A percentile compares a stretch with the other conserved stretches of the same genome.
These are phyloP conservation scores for Rhyacophila brunnea DNA, from an alignment of 1,140 invertebrate species.

Conservation along the genomic window DNA sequence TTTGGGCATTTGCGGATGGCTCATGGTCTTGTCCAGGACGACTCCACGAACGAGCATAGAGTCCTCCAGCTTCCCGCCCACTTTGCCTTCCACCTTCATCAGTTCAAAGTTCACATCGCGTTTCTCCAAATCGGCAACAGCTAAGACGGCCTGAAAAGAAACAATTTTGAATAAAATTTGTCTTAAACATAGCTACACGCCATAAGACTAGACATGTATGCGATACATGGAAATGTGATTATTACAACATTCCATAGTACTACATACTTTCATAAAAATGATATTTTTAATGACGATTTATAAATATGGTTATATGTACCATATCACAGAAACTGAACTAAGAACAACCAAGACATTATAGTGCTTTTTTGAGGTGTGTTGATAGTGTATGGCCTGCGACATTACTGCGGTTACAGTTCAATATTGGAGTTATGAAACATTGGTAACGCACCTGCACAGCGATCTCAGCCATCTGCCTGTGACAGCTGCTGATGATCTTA, in stretches of 20 bases:
- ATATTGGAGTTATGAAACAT: not conserved
- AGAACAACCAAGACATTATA: too few species aligned
- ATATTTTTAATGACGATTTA: too few species aligned
- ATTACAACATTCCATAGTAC: too few species aligned
- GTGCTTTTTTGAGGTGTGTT: too few species aligned
- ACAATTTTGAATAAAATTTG: too few species aligned
- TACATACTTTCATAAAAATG: too few species aligned
- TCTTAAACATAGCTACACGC: not conserved
- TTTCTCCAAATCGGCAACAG: slow-evolving; percentile 91
- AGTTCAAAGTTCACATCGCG: slow-evolving; percentile 99
- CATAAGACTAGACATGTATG: not conserved
- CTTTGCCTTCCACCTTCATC: slow-evolving; percentile 98
- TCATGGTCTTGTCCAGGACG: slow-evolving; percentile 98
- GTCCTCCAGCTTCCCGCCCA: slow-evolving; percentile 96
- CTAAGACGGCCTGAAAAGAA: slow-evolving; percentile 83
- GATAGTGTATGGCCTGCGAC: too few species aligned
- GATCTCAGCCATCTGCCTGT: slow-evolving; percentile 97
- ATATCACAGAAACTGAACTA: not conserved
- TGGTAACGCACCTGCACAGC: slow-evolving; percentile 77
- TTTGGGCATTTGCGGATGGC: slow-evolving; percentile 99
- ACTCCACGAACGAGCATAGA: slow-evolving; percentile 96
- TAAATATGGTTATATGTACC: too few species aligned
- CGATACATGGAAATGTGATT: too few species aligned
- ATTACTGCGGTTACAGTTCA: too few species aligned
- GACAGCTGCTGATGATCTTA: slow-evolving; percentile 94